phyloP scores from a whole-genome alignment of 2,888 invertebrate genomes.

The Oscheius onirici region DNA sequence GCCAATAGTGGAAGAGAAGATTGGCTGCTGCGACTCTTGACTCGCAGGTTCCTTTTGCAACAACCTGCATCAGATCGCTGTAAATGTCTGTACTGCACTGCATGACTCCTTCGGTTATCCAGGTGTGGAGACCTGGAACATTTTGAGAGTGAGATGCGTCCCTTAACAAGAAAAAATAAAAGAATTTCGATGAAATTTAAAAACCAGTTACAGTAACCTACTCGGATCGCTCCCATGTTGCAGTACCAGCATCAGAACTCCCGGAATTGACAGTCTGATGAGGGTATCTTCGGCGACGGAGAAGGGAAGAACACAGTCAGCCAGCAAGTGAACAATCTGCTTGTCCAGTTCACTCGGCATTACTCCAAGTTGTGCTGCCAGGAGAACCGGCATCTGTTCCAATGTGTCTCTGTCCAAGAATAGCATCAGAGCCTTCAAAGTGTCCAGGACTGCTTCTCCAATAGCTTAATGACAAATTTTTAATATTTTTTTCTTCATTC shows the following conservation, averaged over 20 bases:
- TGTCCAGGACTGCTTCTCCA: slow-evolving; percentile 91
- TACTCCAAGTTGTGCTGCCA: slow-evolving; percentile 91
- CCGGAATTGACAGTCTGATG: slow-evolving; percentile 62
- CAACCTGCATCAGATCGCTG: slow-evolving; percentile 47
- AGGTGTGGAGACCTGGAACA: slow-evolving; percentile 87
- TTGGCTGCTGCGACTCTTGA: slow-evolving; percentile 95
- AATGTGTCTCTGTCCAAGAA: slow-evolving; percentile 95
- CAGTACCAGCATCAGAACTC: slow-evolving; percentile 95
- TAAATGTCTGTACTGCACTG: slow-evolving; percentile 88
- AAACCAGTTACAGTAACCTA: slow-evolving; percentile 70
- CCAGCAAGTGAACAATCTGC: slow-evolving; percentile 89
- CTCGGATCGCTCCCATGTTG: slow-evolving; percentile 93
- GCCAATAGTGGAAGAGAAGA: slow-evolving; percentile 98
- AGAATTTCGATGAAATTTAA: too few species aligned
- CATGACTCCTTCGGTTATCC: slow-evolving; percentile 94
- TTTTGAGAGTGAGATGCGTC: background rate
- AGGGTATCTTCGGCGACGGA: slow-evolving; percentile 78
- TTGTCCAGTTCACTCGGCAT: slow-evolving; percentile 90
- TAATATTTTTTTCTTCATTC: background rate
- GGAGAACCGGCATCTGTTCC: slow-evolving; percentile 91
- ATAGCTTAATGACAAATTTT: slow-evolving; percentile 80
- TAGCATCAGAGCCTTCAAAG: slow-evolving; percentile 90
- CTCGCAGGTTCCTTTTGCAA: slow-evolving; percentile 84
- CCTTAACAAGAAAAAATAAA: too few species aligned
- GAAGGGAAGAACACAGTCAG: slow-evolving; percentile 94